These are phyloP conservation scores for Oeneis ivallda DNA, from an alignment of 2,888 invertebrate genomes.

Conservation along the genomic window DNA sequence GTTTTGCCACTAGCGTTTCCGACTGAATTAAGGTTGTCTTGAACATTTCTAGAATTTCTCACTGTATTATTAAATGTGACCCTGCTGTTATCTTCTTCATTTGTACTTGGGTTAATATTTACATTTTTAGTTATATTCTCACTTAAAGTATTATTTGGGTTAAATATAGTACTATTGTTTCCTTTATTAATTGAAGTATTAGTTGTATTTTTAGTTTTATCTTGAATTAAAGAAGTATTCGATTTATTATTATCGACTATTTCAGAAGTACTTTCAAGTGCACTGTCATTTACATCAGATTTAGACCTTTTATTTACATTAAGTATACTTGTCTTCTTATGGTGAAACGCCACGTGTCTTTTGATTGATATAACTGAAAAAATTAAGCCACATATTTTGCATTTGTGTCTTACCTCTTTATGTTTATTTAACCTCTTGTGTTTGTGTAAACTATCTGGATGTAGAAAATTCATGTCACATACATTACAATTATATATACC, in stretches of 20 bases:
- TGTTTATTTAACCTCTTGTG: constrained; percentile 19
- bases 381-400: constrained; percentile 21
- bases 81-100: not conserved
- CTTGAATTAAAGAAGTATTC: not conserved
- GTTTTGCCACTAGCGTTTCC: not conserved
- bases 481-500: constrained; percentile 25
- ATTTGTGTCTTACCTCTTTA: constrained; percentile 8
- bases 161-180: not conserved
- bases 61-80: not conserved
- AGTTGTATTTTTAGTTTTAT: not conserved
- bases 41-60: not conserved
- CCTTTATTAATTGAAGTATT: not conserved
- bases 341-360: not conserved
- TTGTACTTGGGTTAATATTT: not conserved
- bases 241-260: not conserved
- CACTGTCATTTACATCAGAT: not conserved
- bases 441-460: not conserved
- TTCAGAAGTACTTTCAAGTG: not conserved
- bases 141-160: not conserved
- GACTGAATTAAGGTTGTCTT: not conserved
- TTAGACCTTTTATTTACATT: not conserved
- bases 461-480: constrained; percentile 27
- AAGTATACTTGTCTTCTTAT: not conserved
- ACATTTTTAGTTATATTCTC: not conserved
- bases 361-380: constrained; percentile 23